Conservation (phyloP, 1,140 invertebrate species). For the Choristoneura fumiferana region DNA sequence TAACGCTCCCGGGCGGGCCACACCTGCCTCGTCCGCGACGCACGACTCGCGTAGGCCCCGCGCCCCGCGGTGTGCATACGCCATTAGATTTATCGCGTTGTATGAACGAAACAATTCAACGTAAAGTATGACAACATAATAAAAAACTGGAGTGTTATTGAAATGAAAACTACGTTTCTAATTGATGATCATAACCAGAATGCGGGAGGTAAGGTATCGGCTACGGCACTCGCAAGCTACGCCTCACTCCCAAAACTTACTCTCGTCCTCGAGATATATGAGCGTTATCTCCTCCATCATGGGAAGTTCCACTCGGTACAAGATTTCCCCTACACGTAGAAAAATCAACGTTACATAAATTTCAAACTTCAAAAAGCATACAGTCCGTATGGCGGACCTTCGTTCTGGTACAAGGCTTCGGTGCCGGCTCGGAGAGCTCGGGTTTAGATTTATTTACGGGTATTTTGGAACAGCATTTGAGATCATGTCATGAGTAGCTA, state of each 20-base stretch:
- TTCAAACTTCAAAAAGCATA: conserved; percentile 37
- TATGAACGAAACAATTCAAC: conserved; percentile 69
- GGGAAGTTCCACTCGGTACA: conserved; percentile 92
- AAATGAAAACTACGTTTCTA: conserved; percentile 79
- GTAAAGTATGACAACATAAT: conserved; percentile 55
- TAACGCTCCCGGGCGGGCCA: too few species aligned
- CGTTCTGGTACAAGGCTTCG: background rate
- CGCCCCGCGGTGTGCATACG: conserved; percentile 42
- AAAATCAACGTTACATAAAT: conserved; percentile 80
- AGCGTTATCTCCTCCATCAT: conserved; percentile 93
- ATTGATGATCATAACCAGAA: conserved; percentile 80
- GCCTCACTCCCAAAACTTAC: conserved; percentile 80
- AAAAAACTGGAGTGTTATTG: conserved; percentile 76
- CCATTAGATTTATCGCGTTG: conserved; percentile 65
- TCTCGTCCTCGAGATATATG: conserved; percentile 90
- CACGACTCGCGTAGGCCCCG: background rate
- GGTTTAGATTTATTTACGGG: background rate
- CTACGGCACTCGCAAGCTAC: conserved; percentile 80
- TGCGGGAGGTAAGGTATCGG: conserved; percentile 79
- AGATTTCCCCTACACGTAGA: conserved; percentile 90
- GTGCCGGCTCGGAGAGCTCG: background rate
- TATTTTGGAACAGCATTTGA: background rate
- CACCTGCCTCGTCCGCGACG: conserved; percentile 2
- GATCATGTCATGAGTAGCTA: conserved; percentile 41
- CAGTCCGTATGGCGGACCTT: conserved; percentile 7